Conservation (phyloP, 1,140 invertebrate genomes). For the Dryas iulia region DNA sequence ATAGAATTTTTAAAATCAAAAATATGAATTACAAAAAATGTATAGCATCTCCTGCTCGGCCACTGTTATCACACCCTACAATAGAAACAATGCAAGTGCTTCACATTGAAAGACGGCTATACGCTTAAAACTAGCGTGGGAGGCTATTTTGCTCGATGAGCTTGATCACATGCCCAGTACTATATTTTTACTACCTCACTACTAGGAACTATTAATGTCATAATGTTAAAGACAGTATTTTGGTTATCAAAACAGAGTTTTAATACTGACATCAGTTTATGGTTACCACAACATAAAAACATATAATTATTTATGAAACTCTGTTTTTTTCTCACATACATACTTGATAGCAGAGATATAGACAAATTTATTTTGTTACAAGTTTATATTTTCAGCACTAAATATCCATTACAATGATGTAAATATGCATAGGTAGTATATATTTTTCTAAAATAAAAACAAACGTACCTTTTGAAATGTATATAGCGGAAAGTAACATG, state of each 20-base stretch:
- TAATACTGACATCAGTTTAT: not conserved
- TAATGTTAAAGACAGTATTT: not conserved
- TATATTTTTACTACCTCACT: conserved; percentile 46
- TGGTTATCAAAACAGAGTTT: not conserved
- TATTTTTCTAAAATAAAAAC: too few relatives aligned
- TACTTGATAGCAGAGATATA: too few relatives aligned
- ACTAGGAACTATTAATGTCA: conserved; percentile 17
- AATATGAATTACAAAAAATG: not conserved
- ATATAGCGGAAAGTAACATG: too few relatives aligned
- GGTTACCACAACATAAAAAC: not conserved
- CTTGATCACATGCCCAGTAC: conserved; percentile 29
- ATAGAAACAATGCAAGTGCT: conserved; percentile 49
- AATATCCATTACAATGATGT: too few relatives aligned
- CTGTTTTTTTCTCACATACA: too few relatives aligned
- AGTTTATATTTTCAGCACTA: too few relatives aligned
- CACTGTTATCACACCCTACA: conserved; percentile 36
- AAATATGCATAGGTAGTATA: too few relatives aligned
- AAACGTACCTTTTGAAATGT: too few relatives aligned
- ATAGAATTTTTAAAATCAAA: too few relatives aligned
- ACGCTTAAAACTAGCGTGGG: conserved; percentile 50
- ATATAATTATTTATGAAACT: not conserved
- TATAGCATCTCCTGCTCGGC: conserved; percentile 51
- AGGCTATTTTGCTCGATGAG: conserved; percentile 36
- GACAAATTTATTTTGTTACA: too few relatives aligned
- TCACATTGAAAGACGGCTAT: conserved; percentile 33